Conservation (phyloP, 2,797 vertebrate species). For the Argyrosomus regius region DNA sequence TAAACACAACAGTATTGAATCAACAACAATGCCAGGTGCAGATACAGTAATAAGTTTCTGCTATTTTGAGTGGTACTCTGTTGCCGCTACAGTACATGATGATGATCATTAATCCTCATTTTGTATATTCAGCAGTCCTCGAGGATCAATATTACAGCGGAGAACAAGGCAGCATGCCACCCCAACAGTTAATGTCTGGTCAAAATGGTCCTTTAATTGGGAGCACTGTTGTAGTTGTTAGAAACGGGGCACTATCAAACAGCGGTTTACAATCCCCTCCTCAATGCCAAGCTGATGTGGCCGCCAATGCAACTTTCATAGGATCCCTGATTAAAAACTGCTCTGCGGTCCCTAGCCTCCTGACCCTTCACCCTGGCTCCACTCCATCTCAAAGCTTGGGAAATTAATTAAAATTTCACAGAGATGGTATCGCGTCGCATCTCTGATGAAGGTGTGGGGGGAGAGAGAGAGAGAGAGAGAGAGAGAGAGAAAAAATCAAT, state of each 20-base stretch:
- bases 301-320: conserved; percentile 86
- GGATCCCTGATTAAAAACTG: conserved; percentile 98
- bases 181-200: conserved; percentile 80
- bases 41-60: background rate
- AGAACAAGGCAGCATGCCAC: conserved; percentile 76
- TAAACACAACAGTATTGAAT: background rate
- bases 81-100: conserved; percentile 59
- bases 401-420: conserved; percentile 97
- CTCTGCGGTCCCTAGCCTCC: conserved; percentile 94
- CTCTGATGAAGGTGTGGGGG: conserved; percentile 70
- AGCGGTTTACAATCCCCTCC: conserved; percentile 87
- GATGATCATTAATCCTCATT: conserved; percentile 79
- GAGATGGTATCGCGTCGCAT: conserved; percentile 87
- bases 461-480: background rate
- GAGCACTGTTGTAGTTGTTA: conserved; percentile 70
- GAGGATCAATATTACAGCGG: conserved; percentile 79
- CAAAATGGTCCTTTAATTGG: conserved; percentile 88
- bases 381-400: conserved; percentile 93
- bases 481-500: conserved; percentile 69
- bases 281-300: conserved; percentile 74
- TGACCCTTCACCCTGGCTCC: conserved; percentile 92
- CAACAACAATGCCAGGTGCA: background rate
- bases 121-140: conserved; percentile 77
- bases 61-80: conserved; percentile 14
- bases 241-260: conserved; percentile 83